These are phyloP conservation scores for Entomyzon cyanotis DNA, from an alignment of 2,113 vertebrate genomes.

Conservation along the genomic window DNA sequence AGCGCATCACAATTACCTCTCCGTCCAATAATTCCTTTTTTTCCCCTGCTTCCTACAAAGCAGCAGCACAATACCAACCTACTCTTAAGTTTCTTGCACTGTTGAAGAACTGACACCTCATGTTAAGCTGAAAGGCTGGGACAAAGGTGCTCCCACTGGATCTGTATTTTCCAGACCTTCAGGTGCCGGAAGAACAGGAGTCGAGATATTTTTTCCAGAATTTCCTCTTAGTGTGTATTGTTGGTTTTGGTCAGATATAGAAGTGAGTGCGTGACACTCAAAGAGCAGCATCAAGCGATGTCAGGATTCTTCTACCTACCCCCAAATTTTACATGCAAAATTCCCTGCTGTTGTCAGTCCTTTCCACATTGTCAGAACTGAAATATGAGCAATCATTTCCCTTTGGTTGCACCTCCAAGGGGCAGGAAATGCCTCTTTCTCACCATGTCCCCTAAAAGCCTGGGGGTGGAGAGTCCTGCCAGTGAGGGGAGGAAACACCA, in stretches of 20 bases:
- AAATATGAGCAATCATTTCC: not conserved
- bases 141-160: not conserved
- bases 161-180: not conserved
- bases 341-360: not conserved
- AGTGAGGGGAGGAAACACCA: not conserved
- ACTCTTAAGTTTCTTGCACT: not conserved
- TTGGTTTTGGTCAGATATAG: not conserved
- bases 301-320: not conserved
- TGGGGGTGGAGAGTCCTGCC: not conserved
- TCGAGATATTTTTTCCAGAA: not conserved
- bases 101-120: not conserved
- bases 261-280: accelerated
- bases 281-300: accelerated
- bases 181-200: not conserved
- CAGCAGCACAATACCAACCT: not conserved
- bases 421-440: not conserved
- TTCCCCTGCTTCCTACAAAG: not conserved
- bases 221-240: not conserved
- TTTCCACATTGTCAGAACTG: not conserved
- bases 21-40: not conserved
- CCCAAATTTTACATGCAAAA: not conserved
- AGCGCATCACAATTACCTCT: not conserved
- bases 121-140: not conserved
- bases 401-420: not conserved
- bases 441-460: not conserved